phyloP scores from a whole-genome alignment of 2,113 vertebrate genomes.

The Engystomops pustulosus region DNA sequence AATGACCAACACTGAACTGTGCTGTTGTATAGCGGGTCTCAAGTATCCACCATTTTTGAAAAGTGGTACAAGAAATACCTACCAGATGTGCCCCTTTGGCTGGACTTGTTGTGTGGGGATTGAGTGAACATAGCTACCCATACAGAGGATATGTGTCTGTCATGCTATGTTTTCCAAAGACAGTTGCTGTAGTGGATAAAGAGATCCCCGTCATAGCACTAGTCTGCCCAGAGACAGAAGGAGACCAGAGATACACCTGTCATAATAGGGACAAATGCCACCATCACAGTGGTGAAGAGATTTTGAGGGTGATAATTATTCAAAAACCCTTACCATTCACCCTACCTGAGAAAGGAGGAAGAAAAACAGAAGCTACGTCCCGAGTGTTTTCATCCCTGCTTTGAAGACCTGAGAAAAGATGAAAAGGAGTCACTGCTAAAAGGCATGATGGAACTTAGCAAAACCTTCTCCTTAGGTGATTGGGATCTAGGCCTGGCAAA shows the following conservation, averaged over 20 bases:
- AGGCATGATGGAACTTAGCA: too few relatives aligned
- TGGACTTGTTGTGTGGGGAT: neutral
- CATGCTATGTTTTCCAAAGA: neutral
- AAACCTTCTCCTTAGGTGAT: too few relatives aligned
- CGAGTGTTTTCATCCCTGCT: neutral
- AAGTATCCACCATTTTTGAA: neutral
- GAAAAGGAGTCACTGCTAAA: too few relatives aligned
- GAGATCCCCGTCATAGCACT: neutral
- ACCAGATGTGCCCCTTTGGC: neutral
- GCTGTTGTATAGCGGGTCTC: neutral
- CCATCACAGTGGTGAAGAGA: neutral
- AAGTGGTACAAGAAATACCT: neutral
- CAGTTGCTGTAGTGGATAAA: neutral
- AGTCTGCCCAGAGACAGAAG: too few relatives aligned
- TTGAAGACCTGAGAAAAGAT: too few relatives aligned
- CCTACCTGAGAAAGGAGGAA: neutral
- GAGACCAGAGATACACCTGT: neutral
- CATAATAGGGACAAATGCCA: neutral
- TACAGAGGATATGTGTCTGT: neutral
- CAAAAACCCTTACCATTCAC: neutral
- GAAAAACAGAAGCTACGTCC: neutral
- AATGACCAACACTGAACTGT: neutral
- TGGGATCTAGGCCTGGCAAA: too few relatives aligned
- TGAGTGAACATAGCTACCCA: neutral
- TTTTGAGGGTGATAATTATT: too few relatives aligned